A percentile compares a stretch with the other conserved stretches of the same genome.
Conservation (phyloP, 1,140 invertebrate species). For the Atopsyche davidsoni region DNA sequence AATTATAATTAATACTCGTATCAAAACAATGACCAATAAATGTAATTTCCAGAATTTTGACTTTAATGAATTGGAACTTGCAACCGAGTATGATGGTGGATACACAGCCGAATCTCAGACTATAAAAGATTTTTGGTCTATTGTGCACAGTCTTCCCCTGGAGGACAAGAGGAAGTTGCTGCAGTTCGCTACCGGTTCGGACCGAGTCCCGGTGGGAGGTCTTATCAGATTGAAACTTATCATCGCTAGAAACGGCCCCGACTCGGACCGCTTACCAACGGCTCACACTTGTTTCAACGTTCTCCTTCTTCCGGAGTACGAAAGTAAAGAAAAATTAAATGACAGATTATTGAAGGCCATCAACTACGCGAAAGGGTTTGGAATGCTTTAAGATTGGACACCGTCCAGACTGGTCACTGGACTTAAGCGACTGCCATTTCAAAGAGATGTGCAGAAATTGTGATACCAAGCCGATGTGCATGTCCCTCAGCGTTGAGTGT, state of each 20-base stretch:
- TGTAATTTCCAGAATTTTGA: conserved; percentile 62
- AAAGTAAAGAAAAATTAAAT: conserved; percentile 73
- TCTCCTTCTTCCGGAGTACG: conserved; percentile 85
- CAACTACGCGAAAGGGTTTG: conserved; percentile 80
- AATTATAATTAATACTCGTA: neutral
- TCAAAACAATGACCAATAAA: neutral
- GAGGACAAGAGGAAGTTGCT: conserved; percentile 87
- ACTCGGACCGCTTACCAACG: conserved; percentile 72
- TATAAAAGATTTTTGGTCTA: conserved; percentile 89
- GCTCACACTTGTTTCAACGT: conserved; percentile 97
- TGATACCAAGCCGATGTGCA: too few relatives aligned
- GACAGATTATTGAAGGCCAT: conserved; percentile 88
- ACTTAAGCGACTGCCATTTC: too few relatives aligned
- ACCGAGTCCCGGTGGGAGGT: conserved; percentile 89
- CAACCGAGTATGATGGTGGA: conserved; percentile 89
- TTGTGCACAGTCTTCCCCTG: conserved; percentile 78
- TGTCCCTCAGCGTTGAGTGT: too few relatives aligned
- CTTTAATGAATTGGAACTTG: conserved; percentile 81
- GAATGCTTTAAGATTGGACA: conserved; percentile 78
- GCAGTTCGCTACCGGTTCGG: conserved; percentile 91
- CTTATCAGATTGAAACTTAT: conserved; percentile 82
- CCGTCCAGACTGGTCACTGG: too few relatives aligned
- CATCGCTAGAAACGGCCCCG: conserved; percentile 71
- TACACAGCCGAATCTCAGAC: conserved; percentile 78
- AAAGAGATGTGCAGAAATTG: too few relatives aligned